Evolutionary conservation across 2,888 invertebrate genomes (phyloP), one percentile per base, ranked within the genome.

Genomic region (Gryllus longicercus): DNA sequence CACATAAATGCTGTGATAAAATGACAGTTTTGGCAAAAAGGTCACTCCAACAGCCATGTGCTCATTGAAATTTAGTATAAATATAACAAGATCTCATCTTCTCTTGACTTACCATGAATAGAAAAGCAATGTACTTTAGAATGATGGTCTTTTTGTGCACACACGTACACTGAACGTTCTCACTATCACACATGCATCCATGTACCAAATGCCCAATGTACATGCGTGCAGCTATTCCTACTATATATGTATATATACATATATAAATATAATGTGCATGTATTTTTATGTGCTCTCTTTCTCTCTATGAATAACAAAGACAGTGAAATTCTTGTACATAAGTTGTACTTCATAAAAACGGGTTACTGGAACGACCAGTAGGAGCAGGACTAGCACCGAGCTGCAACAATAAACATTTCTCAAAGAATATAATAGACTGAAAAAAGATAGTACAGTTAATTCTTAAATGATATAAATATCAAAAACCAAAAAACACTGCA

Each of bases 291-390:
- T 63, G 63, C 63, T 63, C 63, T 63, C 63, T 63, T n/a, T 63
- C 14, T 63, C 14, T 63, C 14, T 63, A 63, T 63, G 63, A 63
- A 63, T 63, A 63, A 63, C 63, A 63, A 63, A 63, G 63, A 63
- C 63, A 63, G 63, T n/a, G n/a, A 63, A 63, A 63, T 63, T 63
- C 16, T 63, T 63, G 63, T 63, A 63, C 63, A 63, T 63, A 63
- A 63, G 63, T 63, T 63, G 63, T 63, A 63, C 63, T 79, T 90
- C 89, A 91, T 89, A 91, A 90, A 86, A 91, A 91, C 76, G 91
- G 91, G 85, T 91, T 91, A 86, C 89, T 90, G 81, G 90, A 89
- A 86, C 88, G 89, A 84, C 88, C 85, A 78, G 85, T 85, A 51
- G 86, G 83, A 77, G 85, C 84, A 51, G 86, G 84, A 74, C 86